Evolutionary conservation across 1,140 invertebrate genomes (phyloP).

Genomic region (Drosophila watanabei): DNA sequence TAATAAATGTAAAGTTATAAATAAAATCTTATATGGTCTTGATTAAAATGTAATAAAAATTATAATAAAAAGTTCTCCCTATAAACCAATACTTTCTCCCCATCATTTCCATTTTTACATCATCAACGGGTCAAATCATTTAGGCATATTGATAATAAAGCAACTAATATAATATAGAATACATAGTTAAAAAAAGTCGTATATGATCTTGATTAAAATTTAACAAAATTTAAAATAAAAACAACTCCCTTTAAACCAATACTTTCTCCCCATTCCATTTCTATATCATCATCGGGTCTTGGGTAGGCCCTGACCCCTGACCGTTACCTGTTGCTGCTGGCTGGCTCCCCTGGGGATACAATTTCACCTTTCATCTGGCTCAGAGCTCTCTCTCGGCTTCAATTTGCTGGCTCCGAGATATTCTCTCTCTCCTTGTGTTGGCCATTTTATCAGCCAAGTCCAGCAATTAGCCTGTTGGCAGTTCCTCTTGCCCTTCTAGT

Average conservation of each 20-base stretch:
- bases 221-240: not conserved
- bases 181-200: not conserved
- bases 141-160: too few species aligned
- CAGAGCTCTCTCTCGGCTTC: not conserved
- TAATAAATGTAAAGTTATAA: too few species aligned
- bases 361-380: slow-evolving; percentile 40
- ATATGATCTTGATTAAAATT: not conserved
- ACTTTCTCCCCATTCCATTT: slow-evolving; percentile 9
- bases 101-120: not conserved
- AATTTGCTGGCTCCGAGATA: slow-evolving; percentile 10
- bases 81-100: slow-evolving; percentile 3
- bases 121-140: too few species aligned
- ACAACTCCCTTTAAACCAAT: not conserved
- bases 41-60: not conserved
- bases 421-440: slow-evolving; percentile 1
- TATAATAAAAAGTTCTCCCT: not conserved
- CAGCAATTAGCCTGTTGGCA: slow-evolving; percentile 43
- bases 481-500: slow-evolving; percentile 21
- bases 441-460: slow-evolving; percentile 28
- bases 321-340: slow-evolving; percentile 20
- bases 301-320: slow-evolving; percentile 2
- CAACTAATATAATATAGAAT: not conserved
- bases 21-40: too few species aligned
- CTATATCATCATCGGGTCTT: not conserved
- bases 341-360: slow-evolving; percentile 8